Evolutionary conservation across 2,113 vertebrate genomes (phyloP).

Genomic region (Struthidea cinerea): DNA sequence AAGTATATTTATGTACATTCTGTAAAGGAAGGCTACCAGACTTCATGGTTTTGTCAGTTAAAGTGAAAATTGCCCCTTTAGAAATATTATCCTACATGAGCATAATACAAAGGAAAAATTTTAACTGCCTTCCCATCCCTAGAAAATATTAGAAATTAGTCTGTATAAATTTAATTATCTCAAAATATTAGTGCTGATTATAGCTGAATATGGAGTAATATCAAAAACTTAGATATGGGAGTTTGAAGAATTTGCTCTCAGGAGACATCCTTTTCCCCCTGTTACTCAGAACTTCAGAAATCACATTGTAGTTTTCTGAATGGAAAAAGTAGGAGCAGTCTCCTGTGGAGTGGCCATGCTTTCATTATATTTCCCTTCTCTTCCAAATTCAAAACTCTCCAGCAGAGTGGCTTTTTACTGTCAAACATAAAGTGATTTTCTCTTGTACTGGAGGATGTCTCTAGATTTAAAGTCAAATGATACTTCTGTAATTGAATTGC

Average conservation of each 20-base stretch:
- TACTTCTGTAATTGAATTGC: neutral
- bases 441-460: neutral
- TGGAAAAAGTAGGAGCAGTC: neutral
- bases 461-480: neutral
- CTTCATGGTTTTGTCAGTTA: neutral
- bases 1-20: neutral
- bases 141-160: neutral
- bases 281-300: neutral
- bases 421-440: neutral
- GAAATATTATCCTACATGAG: neutral
- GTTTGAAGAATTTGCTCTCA: neutral
- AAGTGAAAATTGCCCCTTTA: neutral
- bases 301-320: neutral
- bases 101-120: neutral
- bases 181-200: slow-evolving; percentile 14
- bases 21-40: neutral
- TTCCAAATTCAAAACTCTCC: neutral
- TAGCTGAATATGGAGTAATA: neutral
- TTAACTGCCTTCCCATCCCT: neutral
- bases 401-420: neutral
- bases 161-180: slow-evolving; percentile 14
- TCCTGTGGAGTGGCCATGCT: neutral
- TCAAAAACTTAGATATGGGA: neutral
- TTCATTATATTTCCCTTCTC: neutral
- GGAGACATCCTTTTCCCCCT: neutral